These are phyloP conservation scores for Agonopterix arenella DNA, from an alignment of 2,888 invertebrate genomes.

Conservation along the genomic window DNA sequence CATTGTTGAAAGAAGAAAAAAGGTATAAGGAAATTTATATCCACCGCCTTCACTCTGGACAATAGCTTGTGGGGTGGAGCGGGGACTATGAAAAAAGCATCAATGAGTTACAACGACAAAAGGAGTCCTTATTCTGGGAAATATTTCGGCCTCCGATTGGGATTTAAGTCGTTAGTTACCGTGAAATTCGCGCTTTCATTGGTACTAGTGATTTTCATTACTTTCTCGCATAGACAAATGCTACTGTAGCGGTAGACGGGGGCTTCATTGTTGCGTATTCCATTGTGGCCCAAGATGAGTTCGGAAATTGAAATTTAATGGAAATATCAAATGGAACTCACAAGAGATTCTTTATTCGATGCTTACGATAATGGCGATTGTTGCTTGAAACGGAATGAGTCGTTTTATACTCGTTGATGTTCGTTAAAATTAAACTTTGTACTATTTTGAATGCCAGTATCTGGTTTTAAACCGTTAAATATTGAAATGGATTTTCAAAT, in stretches of 20 bases:
- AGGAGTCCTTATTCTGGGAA: conserved; percentile 33
- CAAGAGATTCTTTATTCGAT: conserved; percentile 37
- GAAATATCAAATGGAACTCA: conserved; percentile 59
- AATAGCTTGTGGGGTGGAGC: conserved; percentile 44
- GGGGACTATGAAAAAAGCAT: conserved; percentile 41
- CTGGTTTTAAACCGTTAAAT: too few relatives aligned
- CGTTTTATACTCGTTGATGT: conserved; percentile 26
- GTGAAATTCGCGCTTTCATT: conserved; percentile 47
- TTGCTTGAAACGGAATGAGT: conserved; percentile 35
- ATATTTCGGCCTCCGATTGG: conserved; percentile 21
- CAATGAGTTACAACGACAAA: conserved; percentile 47
- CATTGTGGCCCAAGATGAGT: conserved; percentile 47
- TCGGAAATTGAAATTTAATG: conserved; percentile 62
- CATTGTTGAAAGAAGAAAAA: conserved; percentile 59
- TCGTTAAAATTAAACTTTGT: conserved; percentile 27
- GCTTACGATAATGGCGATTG: conserved; percentile 39
- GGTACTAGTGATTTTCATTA: conserved; percentile 1
- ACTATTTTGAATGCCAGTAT: neutral
- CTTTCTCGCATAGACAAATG: conserved; percentile 5
- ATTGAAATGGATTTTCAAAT: too few relatives aligned
- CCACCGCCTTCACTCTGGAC: conserved; percentile 40
- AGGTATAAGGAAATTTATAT: conserved; percentile 52
- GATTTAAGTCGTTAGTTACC: conserved; percentile 25
- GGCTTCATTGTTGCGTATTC: conserved; percentile 25
- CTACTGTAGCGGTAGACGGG: conserved; percentile 19